Conservation (phyloP, 1,140 invertebrate species). For the Achroia grisella region DNA sequence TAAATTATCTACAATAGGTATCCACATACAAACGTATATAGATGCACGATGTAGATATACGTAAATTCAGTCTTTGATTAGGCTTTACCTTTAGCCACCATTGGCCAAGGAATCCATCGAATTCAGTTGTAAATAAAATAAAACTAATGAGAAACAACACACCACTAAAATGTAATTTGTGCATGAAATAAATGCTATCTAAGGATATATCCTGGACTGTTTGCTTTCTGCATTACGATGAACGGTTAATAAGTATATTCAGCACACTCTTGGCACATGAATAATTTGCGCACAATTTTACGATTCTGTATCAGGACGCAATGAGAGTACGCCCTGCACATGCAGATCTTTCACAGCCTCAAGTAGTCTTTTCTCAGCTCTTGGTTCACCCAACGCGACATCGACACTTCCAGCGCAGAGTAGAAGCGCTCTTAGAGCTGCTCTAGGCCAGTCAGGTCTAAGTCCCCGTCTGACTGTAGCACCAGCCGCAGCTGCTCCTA, state of each 20-base stretch:
- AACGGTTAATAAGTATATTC: slow-evolving; percentile 31
- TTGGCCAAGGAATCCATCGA: slow-evolving; percentile 15
- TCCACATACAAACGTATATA: slow-evolving; percentile 23
- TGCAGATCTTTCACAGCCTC: slow-evolving; percentile 67
- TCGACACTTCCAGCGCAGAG: slow-evolving; percentile 87
- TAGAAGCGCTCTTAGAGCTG: slow-evolving; percentile 82
- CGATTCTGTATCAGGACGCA: slow-evolving; percentile 51
- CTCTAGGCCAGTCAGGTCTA: slow-evolving; percentile 79
- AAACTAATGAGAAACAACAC: slow-evolving; percentile 24
- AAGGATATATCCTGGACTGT: slow-evolving; percentile 33
- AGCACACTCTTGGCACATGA: slow-evolving; percentile 42
- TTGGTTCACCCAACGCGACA: slow-evolving; percentile 81
- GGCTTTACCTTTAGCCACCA: slow-evolving; percentile 35
- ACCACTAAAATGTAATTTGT: slow-evolving; percentile 36
- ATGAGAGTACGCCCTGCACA: slow-evolving; percentile 46
- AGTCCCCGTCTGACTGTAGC: slow-evolving; percentile 75
- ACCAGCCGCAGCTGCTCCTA: slow-evolving; percentile 76
- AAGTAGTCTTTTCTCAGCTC: slow-evolving; percentile 69
- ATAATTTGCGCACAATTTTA: slow-evolving; percentile 21
- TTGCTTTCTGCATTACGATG: slow-evolving; percentile 8
- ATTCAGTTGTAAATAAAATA: slow-evolving; percentile 31
- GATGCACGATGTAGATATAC: slow-evolving; percentile 42
- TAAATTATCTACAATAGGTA: slow-evolving; percentile 35
- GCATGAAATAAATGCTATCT: slow-evolving; percentile 28
- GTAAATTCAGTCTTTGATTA: slow-evolving; percentile 69